A percentile compares a stretch with the other conserved stretches of the same genome.
phyloP scores from a whole-genome alignment of 2,113 vertebrate genomes.

The Cavia porcellus region DNA sequence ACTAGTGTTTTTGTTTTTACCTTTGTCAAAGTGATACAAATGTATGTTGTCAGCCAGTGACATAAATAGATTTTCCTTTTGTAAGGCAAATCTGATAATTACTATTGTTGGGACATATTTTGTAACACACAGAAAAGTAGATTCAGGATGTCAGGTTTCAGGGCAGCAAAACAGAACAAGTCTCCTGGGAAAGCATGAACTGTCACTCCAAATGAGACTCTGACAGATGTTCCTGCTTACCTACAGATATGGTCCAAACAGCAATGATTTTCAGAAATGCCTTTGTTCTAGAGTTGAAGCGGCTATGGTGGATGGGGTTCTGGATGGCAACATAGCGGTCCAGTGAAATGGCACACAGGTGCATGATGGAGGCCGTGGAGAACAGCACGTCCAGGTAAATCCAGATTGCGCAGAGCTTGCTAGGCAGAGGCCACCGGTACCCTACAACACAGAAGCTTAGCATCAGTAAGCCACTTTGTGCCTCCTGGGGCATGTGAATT shows the following conservation, averaged over 20 bases:
- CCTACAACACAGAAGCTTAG: constrained; percentile 85
- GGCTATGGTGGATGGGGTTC: constrained; percentile 97
- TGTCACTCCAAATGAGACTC: constrained; percentile 47
- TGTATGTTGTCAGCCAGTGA: not conserved
- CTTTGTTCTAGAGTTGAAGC: constrained; percentile 97
- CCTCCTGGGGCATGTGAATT: fast-evolving
- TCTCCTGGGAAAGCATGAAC: constrained; percentile 64
- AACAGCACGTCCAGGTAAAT: constrained; percentile 98
- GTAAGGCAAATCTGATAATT: constrained; percentile 57
- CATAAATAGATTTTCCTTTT: not conserved
- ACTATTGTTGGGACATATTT: not conserved
- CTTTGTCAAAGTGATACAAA: not conserved
- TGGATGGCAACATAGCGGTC: constrained; percentile 97
- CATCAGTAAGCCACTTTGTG: not conserved
- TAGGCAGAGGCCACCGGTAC: constrained; percentile 95
- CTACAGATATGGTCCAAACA: constrained; percentile 97
- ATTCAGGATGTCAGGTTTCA: not conserved
- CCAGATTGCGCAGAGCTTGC: constrained; percentile 95
- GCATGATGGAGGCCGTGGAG: constrained; percentile 99
- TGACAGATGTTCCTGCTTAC: constrained; percentile 87
- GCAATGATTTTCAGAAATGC: constrained; percentile 96
- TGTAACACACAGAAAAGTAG: constrained; percentile 45
- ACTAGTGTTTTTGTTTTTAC: not conserved
- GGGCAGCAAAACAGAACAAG: constrained; percentile 28
- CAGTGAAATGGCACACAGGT: constrained; percentile 97